Evolutionary conservation across 2,113 vertebrate genomes (phyloP).

Genomic region (Anguilla japonica): DNA sequence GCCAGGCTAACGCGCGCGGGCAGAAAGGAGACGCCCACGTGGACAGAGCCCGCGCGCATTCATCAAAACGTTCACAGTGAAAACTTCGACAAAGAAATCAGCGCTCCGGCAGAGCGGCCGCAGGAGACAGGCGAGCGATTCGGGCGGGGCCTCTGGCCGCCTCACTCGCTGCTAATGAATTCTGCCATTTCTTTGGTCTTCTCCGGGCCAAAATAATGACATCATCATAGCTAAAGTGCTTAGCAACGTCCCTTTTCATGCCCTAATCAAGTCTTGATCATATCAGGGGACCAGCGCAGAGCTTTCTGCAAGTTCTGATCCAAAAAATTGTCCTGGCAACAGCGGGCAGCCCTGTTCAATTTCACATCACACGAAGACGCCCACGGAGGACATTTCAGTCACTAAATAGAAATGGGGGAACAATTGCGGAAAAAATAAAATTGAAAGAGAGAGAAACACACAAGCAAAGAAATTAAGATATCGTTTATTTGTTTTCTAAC

Average conservation of each 20-base stretch:
- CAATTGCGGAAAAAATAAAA: slow-evolving; percentile 37
- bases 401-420: slow-evolving; percentile 39
- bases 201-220: slow-evolving; percentile 35
- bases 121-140: background rate
- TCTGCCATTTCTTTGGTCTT: slow-evolving; percentile 23
- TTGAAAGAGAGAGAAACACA: background rate
- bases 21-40: background rate
- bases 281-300: slow-evolving; percentile 27
- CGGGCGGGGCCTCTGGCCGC: background rate
- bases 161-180: slow-evolving; percentile 27
- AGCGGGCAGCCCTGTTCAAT: slow-evolving; percentile 44
- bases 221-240: slow-evolving; percentile 5
- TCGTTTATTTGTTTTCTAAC: slow-evolving; percentile 16
- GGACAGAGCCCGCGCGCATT: background rate
- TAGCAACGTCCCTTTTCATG: slow-evolving; percentile 28
- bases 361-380: slow-evolving; percentile 59
- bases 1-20: slow-evolving; percentile 18
- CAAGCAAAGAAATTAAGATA: slow-evolving; percentile 14
- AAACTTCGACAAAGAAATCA: background rate
- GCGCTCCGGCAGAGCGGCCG: slow-evolving; percentile 7
- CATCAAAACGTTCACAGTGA: background rate
- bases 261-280: slow-evolving; percentile 50
- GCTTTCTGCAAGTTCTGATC: slow-evolving; percentile 58
- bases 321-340: slow-evolving; percentile 43
- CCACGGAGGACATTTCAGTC: slow-evolving; percentile 45